A percentile compares a stretch with the other conserved stretches of the same genome.
These are phyloP conservation scores for western clawed frog (Xenopus tropicalis) DNA, from an alignment of 2,113 vertebrate species.

Conservation along the genomic window DNA sequence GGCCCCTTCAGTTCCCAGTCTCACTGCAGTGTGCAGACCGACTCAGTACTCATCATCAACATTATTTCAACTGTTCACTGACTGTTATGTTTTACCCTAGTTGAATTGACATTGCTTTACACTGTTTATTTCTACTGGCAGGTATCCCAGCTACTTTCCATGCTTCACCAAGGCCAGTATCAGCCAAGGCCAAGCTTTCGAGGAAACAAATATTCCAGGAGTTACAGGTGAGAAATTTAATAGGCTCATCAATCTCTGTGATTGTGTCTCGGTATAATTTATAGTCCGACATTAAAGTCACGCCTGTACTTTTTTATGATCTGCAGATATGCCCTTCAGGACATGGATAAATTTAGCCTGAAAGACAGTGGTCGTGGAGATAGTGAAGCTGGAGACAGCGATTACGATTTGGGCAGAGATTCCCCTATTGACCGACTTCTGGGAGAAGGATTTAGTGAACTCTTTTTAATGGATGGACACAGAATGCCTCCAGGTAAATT, in stretches of 20 bases:
- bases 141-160: slow-evolving; percentile 98
- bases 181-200: slow-evolving; percentile 97
- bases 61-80: neutral
- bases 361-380: slow-evolving; percentile 97
- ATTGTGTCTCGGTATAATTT: neutral
- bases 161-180: slow-evolving; percentile 98
- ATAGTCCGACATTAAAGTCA: neutral
- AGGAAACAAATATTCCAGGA: slow-evolving; percentile 97
- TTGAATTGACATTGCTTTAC: neutral
- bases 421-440: slow-evolving; percentile 92
- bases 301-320: slow-evolving; percentile 43
- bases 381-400: slow-evolving; percentile 97
- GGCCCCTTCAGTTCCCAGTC: neutral
- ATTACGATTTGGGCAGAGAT: slow-evolving; percentile 93
- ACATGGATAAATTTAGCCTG: slow-evolving; percentile 98
- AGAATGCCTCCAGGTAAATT: slow-evolving; percentile 90
- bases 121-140: slow-evolving; percentile 71
- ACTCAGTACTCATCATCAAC: too few species aligned
- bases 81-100: slow-evolving; percentile 1
- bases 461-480: slow-evolving; percentile 86
- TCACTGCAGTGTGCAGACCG: neutral
- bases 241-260: neutral
- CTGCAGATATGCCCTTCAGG: slow-evolving; percentile 89
- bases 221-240: slow-evolving; percentile 84
- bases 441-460: slow-evolving; percentile 93